These are phyloP conservation scores for Ciconia boyciana DNA, from an alignment of 2,113 vertebrate genomes.

Conservation along the genomic window DNA sequence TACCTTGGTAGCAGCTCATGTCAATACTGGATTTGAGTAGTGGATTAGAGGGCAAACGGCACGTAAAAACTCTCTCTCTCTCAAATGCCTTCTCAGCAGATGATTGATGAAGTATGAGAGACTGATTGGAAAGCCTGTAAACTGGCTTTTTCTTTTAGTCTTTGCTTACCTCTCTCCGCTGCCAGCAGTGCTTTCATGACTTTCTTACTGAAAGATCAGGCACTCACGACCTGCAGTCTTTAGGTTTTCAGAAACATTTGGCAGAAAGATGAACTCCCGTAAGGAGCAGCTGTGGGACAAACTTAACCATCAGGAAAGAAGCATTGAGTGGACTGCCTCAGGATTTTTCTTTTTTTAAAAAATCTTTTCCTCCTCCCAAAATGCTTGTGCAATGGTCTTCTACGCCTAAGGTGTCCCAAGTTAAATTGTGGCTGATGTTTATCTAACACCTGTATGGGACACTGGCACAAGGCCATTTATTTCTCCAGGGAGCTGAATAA, in stretches of 20 bases:
- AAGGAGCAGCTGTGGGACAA: not conserved
- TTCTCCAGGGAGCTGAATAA: not conserved
- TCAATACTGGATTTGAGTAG: not conserved
- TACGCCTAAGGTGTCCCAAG: not conserved
- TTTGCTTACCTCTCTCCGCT: not conserved
- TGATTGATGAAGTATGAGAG: slow-evolving; percentile 16
- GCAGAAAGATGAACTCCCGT: not conserved
- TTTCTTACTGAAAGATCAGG: not conserved
- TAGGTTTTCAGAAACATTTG: not conserved
- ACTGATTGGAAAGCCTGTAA: not conserved
- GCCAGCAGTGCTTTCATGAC: not conserved
- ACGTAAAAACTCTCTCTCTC: not conserved
- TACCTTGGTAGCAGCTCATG: not conserved
- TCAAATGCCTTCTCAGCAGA: not conserved
- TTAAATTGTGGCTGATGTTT: not conserved
- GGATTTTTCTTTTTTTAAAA: not conserved
- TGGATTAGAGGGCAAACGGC: not conserved
- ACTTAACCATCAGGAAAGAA: not conserved
- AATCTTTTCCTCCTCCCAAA: not conserved
- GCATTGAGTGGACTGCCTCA: not conserved
- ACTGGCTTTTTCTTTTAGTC: not conserved
- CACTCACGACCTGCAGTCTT: not conserved
- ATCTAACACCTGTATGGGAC: not conserved
- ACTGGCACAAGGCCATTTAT: not conserved
- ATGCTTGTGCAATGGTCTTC: not conserved